A percentile compares a stretch with the other conserved stretches of the same genome.
Conservation (phyloP, 2,888 invertebrate species). For the Altica lythri region DNA sequence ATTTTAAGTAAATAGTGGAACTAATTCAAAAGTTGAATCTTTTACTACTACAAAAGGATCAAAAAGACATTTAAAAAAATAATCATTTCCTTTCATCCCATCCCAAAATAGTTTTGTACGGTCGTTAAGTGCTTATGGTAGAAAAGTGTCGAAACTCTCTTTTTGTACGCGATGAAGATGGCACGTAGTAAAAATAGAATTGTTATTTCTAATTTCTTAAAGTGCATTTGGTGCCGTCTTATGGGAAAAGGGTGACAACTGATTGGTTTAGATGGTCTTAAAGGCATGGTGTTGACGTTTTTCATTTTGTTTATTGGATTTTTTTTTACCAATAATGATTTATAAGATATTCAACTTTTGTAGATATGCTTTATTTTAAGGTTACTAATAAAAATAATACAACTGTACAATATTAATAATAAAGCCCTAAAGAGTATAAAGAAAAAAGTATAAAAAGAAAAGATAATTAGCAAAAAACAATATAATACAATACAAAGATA, state of each 20-base stretch:
- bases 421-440: too few species aligned
- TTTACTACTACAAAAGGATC: slow-evolving; percentile 15
- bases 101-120: slow-evolving; percentile 26
- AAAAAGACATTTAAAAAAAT: slow-evolving; percentile 19
- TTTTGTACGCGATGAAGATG: slow-evolving; percentile 24
- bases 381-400: too few species aligned
- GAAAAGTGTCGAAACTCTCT: slow-evolving; percentile 9
- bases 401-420: too few species aligned
- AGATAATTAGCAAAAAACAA: too few species aligned
- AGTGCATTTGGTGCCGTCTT: slow-evolving; percentile 28
- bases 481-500: too few species aligned
- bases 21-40: too few species aligned
- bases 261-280: slow-evolving; percentile 11
- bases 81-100: slow-evolving; percentile 26
- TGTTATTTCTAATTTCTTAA: slow-evolving; percentile 29
- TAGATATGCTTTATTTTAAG: too few species aligned
- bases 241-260: slow-evolving; percentile 22
- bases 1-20: too few species aligned
- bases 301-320: too few species aligned
- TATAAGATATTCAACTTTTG: too few species aligned
- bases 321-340: too few species aligned
- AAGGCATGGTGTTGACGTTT: background rate
- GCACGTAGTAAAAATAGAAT: slow-evolving; percentile 32
- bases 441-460: too few species aligned
- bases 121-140: slow-evolving; percentile 28